A percentile compares a stretch with the other conserved stretches of the same genome.
Evolutionary conservation across 2,888 invertebrate species (phyloP).

Genomic region (Penaeus monodon): DNA sequence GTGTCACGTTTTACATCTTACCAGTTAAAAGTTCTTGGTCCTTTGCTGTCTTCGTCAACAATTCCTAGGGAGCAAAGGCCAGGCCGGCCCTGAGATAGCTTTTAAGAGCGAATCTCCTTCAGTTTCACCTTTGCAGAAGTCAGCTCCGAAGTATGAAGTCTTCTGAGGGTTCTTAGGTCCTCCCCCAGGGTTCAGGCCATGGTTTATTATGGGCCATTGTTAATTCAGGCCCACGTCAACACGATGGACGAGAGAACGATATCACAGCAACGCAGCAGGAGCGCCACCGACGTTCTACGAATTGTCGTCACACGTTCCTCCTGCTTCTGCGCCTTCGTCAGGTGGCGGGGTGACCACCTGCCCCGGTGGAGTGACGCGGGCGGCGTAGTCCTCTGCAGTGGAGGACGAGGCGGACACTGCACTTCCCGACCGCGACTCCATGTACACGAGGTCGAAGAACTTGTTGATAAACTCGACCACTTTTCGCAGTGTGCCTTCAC

Average conservation of each 20-base stretch:
- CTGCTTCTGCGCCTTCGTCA: not conserved
- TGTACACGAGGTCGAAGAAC: slow-evolving; percentile 60
- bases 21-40: not conserved
- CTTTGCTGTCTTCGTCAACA: not conserved
- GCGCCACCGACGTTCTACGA: not conserved
- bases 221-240: not conserved
- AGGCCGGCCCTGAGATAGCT: not conserved
- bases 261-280: not conserved
- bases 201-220: no score
- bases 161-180: no score
- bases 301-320: not conserved
- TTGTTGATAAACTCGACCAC: slow-evolving; percentile 59
- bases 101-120: no score
- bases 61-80: not conserved
- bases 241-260: not conserved
- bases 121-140: no score
- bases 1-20: no score
- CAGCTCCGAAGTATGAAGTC: no score
- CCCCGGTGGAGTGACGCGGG: slow-evolving; percentile 54
- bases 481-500: slow-evolving; percentile 62
- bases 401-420: slow-evolving; percentile 22
- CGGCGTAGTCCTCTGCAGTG: slow-evolving; percentile 2
- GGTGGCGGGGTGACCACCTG: slow-evolving; percentile 49
- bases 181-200: no score
- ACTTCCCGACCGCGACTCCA: slow-evolving; percentile 59